phyloP scores from a whole-genome alignment of 2,888 invertebrate genomes.

The Lepidocyrtinus sp. region DNA sequence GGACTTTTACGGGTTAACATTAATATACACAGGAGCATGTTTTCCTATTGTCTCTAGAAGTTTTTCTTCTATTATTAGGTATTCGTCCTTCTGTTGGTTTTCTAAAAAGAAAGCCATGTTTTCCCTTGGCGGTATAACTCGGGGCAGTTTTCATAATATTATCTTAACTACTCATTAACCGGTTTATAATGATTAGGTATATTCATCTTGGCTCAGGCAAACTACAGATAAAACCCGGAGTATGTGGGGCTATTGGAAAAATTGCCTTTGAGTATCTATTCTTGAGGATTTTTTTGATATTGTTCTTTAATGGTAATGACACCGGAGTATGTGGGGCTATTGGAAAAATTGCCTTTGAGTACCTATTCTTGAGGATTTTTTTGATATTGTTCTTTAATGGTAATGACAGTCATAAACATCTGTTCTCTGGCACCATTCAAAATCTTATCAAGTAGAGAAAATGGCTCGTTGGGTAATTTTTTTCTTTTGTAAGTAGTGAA shows the following conservation, averaged over 20 bases:
- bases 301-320: too few species aligned
- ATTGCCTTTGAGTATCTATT: neutral
- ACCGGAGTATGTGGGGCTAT: neutral
- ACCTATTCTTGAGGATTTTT: neutral
- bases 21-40: too few species aligned
- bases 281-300: neutral
- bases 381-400: neutral
- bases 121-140: conserved; percentile 10
- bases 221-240: neutral
- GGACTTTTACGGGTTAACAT: too few species aligned
- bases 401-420: neutral
- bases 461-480: too few species aligned
- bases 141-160: conserved; percentile 25
- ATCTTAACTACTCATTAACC: conserved; percentile 41
- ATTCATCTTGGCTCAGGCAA: neutral
- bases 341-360: neutral
- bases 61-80: too few species aligned
- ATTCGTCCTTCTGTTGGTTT: neutral
- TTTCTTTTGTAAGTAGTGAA: too few species aligned
- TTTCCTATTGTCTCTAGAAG: too few species aligned
- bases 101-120: too few species aligned
- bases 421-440: neutral
- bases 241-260: neutral
- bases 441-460: neutral
- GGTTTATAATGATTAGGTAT: conserved; percentile 32